Evolutionary conservation across 2,113 vertebrate species (phyloP).

Genomic region (Ciconia stormi): DNA sequence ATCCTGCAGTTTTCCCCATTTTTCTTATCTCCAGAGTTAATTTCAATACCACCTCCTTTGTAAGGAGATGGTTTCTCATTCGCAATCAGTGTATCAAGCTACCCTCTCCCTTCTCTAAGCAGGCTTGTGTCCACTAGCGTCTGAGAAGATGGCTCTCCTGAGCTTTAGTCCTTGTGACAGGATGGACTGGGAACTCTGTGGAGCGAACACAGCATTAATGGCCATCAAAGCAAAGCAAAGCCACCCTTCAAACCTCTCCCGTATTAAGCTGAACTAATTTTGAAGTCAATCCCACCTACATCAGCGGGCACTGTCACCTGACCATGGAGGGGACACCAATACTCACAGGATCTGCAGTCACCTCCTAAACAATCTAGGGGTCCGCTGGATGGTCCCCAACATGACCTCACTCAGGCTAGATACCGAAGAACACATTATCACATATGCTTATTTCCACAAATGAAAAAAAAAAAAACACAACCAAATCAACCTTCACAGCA

Average conservation of each 20-base stretch:
- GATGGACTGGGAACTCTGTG: rapidly evolving
- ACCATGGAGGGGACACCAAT: neutral
- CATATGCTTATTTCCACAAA: neutral
- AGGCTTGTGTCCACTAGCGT: neutral
- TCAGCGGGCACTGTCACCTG: neutral
- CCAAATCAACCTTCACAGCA: neutral
- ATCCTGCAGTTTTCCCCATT: neutral
- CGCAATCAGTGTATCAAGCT: neutral
- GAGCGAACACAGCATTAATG: neutral
- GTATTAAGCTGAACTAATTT: constrained; percentile 20
- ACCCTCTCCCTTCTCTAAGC: neutral
- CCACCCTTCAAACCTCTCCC: neutral
- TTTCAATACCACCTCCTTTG: neutral
- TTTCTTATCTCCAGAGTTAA: neutral
- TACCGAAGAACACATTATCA: neutral
- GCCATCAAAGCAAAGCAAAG: neutral
- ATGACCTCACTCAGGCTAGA: rapidly evolving
- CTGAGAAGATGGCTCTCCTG: neutral
- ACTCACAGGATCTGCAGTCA: neutral
- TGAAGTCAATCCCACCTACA: constrained; percentile 12
- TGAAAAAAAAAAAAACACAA: neutral
- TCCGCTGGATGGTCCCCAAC: neutral
- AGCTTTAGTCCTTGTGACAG: neutral
- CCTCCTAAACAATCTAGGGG: neutral
- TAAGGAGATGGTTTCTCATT: rapidly evolving